phyloP scores from a whole-genome alignment of 2,797 vertebrate genomes.

The Florisuga fusca region DNA sequence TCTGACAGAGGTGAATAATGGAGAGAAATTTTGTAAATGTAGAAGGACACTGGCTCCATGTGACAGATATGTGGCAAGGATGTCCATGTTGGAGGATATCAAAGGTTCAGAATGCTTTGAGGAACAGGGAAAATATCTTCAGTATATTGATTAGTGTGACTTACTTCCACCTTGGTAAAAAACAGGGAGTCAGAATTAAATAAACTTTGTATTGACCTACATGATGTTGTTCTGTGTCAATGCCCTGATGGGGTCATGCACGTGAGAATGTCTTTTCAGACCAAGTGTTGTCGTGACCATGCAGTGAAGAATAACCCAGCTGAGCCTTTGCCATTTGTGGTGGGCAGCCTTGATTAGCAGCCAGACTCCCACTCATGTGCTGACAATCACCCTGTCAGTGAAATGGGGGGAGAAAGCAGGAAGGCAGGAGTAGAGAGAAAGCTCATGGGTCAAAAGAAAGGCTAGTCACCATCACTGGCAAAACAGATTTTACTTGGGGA shows the following conservation, averaged over 20 bases:
- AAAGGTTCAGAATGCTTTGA: neutral
- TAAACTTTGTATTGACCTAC: neutral
- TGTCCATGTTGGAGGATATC: neutral
- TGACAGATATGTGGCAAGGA: neutral
- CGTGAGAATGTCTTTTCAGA: neutral
- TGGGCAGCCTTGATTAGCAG: neutral
- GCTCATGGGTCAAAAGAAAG: neutral
- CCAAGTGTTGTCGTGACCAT: neutral
- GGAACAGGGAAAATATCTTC: neutral
- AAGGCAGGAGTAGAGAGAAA: neutral
- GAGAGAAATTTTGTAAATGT: neutral
- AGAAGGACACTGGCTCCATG: rapidly evolving
- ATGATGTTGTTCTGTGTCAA: neutral
- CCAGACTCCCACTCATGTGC: neutral
- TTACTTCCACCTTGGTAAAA: neutral
- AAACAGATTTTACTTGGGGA: neutral
- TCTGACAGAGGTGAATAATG: neutral
- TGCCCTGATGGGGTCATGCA: neutral
- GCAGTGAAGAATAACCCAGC: neutral
- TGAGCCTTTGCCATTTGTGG: neutral
- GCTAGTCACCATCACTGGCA: neutral
- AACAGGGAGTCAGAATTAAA: neutral
- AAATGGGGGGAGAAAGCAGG: neutral
- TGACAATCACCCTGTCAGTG: rapidly evolving
- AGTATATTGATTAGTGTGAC: neutral